Evolutionary conservation across 2,113 vertebrate genomes (phyloP), one percentile per base, ranked within the genome.

Genomic region (Lanius ludovicianus): DNA sequence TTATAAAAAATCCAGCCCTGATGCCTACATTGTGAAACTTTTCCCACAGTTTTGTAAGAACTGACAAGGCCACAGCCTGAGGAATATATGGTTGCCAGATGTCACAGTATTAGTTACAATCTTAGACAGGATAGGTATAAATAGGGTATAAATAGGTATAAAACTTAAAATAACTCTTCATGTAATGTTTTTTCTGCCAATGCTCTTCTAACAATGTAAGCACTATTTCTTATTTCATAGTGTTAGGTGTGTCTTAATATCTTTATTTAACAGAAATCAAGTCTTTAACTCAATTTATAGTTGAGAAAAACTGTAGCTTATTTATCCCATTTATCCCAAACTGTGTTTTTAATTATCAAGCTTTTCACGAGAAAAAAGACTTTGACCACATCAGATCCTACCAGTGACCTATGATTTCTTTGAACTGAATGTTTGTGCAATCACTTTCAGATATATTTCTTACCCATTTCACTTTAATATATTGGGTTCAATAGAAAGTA

Each of bases 21-120:
- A 67, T 85, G 67, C 35, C 86, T 89, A 88, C 27, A 21, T 78
- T 85, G 84, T 82, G 90, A 90, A 90, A 77, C 47, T 88, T 96
- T 90, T 92, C 56, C 60, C 82, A 95, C 87, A 93, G 56, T 77
- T 94, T 90, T 90, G 87, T 63, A 90, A 95, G 90, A 94, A 67
- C 42, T 88, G 85, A 88, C 90, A 94, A 83, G 78, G 93, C 95
- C 82, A 91, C 30, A 91, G 93, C 91, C 95, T 60, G 70, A 94
- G 88, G 92, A 92, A 93, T 37, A 84, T 69, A 41, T 90, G 95
- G 85, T 85, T 96, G 90, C 95, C 93, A 96, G 93, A 96, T 97
- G 96, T 96, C 93, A 95, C 88, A 88, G 79, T 56, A 64, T 88
- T 94, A 95, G 64, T 90, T 91, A 88, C 50, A 69, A 27, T 78